Conservation (phyloP, 2,113 vertebrate genomes). For the Callaeas wilsoni region DNA sequence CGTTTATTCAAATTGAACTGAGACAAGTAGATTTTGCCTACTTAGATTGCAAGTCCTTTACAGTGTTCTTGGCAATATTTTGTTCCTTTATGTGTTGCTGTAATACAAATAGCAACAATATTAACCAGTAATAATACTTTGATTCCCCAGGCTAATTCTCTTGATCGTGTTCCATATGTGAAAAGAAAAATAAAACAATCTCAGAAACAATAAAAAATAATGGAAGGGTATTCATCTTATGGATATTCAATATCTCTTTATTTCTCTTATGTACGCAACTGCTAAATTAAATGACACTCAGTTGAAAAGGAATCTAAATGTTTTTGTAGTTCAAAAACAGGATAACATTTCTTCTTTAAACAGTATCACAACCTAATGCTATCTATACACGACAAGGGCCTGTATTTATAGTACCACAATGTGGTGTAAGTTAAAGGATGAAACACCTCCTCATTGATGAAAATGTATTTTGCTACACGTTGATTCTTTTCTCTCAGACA, state of each 20-base stretch:
- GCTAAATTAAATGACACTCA: background rate
- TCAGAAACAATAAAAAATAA: background rate
- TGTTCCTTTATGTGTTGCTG: background rate
- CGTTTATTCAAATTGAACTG: background rate
- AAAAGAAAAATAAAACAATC: background rate
- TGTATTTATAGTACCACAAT: background rate
- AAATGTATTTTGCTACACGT: background rate
- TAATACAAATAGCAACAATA: background rate
- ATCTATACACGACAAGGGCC: background rate
- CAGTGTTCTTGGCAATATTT: background rate
- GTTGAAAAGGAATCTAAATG: background rate
- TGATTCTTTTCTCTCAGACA: background rate
- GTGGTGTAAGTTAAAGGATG: background rate
- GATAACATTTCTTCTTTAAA: background rate
- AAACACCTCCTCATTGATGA: background rate
- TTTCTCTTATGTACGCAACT: background rate
- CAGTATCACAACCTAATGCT: background rate
- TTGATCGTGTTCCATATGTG: background rate
- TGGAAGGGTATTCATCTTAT: background rate
- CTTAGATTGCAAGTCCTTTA: background rate
- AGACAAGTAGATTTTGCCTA: background rate
- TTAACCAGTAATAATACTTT: background rate
- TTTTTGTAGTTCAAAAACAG: background rate
- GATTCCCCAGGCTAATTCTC: background rate
- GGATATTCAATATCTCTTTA: background rate